Base-by-base conservation (phyloP, 2,113 vertebrate species). In the Paradoxurus hermaphroditus region DNA sequence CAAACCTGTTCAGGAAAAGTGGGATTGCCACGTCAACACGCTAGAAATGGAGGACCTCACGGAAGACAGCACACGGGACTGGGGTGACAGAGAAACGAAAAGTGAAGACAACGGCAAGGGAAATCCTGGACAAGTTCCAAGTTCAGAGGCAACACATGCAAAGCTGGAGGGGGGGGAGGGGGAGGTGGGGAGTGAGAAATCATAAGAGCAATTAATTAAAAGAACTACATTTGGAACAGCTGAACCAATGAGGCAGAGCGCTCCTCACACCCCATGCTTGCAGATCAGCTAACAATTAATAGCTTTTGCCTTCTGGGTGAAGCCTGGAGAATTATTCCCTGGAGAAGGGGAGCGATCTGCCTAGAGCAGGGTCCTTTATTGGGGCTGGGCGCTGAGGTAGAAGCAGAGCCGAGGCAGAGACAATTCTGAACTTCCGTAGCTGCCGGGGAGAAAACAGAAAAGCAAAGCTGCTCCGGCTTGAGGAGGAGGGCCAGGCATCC, bases 131-230 rank as follows among this genome's bases (percentile, higher is more conserved):
- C 18, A 13, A 49, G 27, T 70, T 97, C 96, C 96, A 97, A 95
- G 63, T 90, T 93, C 86, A 72, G 56, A 94, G 88, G 84, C 94
- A 81, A 95, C 82, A 91, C 95, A 97, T 49, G 91, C 86, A 94
- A 86, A 93, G 93, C 94, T 91, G 86, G 83, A 82, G 31, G 63
- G 68, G 46, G 27, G 21, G 53, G 73, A n/a, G 59, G 65, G 77
- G 86, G 82, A 16, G 85, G 59, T 72, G 59, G 78, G 59, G 67
- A 85, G 68, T 97, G 95, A 93, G 96, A 97, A 97, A 95, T 86
- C 78, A 18, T 63, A 91, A 93, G 86, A 97, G 93, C 91, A 90
- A 93, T 97, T 97, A 96, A 97, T 96, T 97, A 95, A 85, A 95
- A 93, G 87, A 95, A 86, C 78, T 78, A 72, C n/a, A 29, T 93